Evolutionary conservation across 2,797 vertebrate species (phyloP), one percentile per base, ranked within the genome.

Genomic region (Pelodytes ibericus): DNA sequence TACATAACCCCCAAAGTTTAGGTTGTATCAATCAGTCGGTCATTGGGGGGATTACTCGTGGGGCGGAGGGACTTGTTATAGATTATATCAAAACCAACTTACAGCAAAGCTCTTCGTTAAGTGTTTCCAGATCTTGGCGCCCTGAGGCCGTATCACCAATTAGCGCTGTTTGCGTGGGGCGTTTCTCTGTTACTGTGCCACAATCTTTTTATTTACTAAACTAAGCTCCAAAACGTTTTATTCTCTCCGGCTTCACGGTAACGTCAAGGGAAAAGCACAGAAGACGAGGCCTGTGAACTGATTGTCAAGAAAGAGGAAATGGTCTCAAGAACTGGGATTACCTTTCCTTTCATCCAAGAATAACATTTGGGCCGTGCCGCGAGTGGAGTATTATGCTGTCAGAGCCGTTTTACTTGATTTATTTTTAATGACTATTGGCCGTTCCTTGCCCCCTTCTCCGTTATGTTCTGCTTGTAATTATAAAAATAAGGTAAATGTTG

Each of bases 401-500:
- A 64, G 4, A 26, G 27, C 30, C 15, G 63, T 10, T 44, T 8
- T 7, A 16, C 36, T 15, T 29, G 57, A 61, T 66, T 63, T 27
- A 15, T 16, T 74, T 53, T 57, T 74, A 58, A 74, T 74, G 64
- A 13, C 47, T 26, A 47, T 31, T 53, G 59, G 59, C 58, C 24
- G 70, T 3, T 33, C 18, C 29, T 26, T 56, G 4, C 60, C 20
- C 60, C 20, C 25, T 1, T 27, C 7, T 10, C n/a, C 18, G 29
- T 39, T 36, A 63, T 25, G 9, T 27, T 56, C 71, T 73, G 61
- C 58, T 74, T 74, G n/a, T 73, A 13, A 56, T 39, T 63, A n/a
- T n/a, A 64, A 5, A 29, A 29, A 24, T 16, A 53, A 20, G 49
- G 49, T 22, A 53, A 53, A 10, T 53, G 20, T 53, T 22, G 49